Conservation (phyloP, 2,797 vertebrate genomes). For the Smutsia gigantea region DNA sequence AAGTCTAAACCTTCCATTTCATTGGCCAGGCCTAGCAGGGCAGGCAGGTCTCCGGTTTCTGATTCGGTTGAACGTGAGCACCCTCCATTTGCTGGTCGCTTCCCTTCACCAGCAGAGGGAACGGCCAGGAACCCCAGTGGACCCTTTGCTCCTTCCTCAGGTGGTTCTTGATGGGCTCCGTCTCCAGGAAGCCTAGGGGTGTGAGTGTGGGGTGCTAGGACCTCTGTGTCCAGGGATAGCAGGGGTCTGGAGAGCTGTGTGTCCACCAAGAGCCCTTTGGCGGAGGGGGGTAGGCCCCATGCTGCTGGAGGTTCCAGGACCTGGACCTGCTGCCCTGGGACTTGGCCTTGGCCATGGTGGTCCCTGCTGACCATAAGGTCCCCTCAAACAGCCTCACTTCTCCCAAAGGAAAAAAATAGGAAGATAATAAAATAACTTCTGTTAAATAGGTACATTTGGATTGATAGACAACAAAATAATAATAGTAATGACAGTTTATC, state of each 20-base stretch:
- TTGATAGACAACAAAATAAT: neutral
- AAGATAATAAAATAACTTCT: neutral
- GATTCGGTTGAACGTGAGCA: neutral
- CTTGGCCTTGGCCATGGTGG: neutral
- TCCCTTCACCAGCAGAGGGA: neutral
- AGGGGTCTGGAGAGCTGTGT: neutral
- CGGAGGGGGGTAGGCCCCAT: fast-evolving
- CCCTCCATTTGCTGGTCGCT: neutral
- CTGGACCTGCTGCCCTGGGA: neutral
- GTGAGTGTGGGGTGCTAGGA: neutral
- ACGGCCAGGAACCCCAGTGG: neutral
- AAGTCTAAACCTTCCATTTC: fast-evolving
- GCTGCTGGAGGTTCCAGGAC: neutral
- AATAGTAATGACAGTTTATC: too few species aligned
- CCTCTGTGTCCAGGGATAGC: neutral
- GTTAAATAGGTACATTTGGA: neutral
- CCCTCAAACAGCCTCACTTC: neutral
- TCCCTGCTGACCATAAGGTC: neutral
- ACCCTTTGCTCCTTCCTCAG: neutral
- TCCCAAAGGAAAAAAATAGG: neutral
- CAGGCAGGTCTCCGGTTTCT: neutral
- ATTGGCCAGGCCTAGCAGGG: neutral
- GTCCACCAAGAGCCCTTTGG: neutral
- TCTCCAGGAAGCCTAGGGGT: neutral
- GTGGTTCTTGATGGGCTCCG: neutral